These are phyloP conservation scores for Omphaloscelis lunosa DNA, from an alignment of 2,888 invertebrate genomes.

Conservation along the genomic window DNA sequence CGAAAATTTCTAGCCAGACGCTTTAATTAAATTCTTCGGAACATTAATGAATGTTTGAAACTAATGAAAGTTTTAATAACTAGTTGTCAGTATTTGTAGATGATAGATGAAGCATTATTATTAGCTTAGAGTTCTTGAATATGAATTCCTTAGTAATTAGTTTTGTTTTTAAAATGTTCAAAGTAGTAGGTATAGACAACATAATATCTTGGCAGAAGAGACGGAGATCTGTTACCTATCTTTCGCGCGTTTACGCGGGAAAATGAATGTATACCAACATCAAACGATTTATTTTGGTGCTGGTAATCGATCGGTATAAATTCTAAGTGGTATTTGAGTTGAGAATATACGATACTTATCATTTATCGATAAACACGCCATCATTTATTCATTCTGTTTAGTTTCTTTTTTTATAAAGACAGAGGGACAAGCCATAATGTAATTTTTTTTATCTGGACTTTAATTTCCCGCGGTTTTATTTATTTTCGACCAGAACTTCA, in stretches of 20 bases:
- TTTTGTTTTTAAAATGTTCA: constrained; percentile 29
- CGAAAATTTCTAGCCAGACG: background rate
- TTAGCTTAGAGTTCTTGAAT: background rate
- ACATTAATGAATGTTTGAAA: constrained; percentile 5
- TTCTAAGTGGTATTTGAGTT: constrained; percentile 47
- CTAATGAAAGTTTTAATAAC: constrained; percentile 25
- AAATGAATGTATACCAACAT: constrained; percentile 46
- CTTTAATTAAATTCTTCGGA: constrained; percentile 27
- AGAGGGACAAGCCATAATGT: constrained; percentile 41
- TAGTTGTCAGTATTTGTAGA: background rate
- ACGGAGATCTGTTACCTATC: constrained; percentile 53
- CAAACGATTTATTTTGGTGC: constrained; percentile 65
- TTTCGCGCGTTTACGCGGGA: constrained; percentile 32
- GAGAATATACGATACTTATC: constrained; percentile 45
- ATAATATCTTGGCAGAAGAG: constrained; percentile 39
- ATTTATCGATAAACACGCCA: constrained; percentile 45
- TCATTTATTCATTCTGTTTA: constrained; percentile 45
- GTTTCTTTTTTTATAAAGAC: constrained; percentile 30
- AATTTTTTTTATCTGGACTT: background rate
- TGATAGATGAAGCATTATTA: background rate
- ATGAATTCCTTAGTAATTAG: constrained; percentile 9
- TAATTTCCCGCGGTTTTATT: constrained; percentile 21
- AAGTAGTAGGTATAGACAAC: constrained; percentile 17
- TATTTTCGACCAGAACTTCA: constrained; percentile 1
- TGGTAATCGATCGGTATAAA: constrained; percentile 54